Percentiles rank a stretch among this genome's conserved stretches.
Conservation (phyloP, 2,888 invertebrate species). For the Acleris emargana region DNA sequence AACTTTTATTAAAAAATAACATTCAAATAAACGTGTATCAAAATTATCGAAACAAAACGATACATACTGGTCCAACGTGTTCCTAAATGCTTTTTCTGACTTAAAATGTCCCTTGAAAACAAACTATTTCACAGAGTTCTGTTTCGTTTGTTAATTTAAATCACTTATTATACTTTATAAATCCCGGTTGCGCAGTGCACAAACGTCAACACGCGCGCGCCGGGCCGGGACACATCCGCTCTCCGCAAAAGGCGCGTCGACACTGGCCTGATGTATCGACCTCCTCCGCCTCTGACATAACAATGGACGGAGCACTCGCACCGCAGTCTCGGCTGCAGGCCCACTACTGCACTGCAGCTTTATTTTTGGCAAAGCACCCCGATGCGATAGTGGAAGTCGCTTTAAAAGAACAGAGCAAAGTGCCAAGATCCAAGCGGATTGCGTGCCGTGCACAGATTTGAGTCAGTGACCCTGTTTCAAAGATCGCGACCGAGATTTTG, state of each 20-base stretch:
- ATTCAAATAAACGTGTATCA: slow-evolving; percentile 1
- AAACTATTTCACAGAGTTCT: slow-evolving; percentile 54
- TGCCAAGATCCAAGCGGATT: slow-evolving; percentile 42
- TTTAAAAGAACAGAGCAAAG: slow-evolving; percentile 38
- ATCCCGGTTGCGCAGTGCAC: slow-evolving; percentile 24
- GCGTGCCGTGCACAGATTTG: slow-evolving; percentile 49
- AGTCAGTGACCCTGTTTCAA: slow-evolving; percentile 56
- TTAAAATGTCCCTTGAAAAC: slow-evolving; percentile 19
- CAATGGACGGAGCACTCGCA: slow-evolving; percentile 67
- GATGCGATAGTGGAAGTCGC: slow-evolving; percentile 50
- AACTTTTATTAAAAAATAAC: no score
- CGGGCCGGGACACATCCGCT: slow-evolving; percentile 52
- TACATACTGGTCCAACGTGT: slow-evolving; percentile 28
- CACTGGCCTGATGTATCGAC: slow-evolving; percentile 66
- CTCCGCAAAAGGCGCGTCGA: slow-evolving; percentile 65
- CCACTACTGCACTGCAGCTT: slow-evolving; percentile 80
- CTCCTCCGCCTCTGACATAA: slow-evolving; percentile 57
- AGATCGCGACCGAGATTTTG: slow-evolving; percentile 38
- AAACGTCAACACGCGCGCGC: slow-evolving; percentile 33
- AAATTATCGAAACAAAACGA: slow-evolving; percentile 15
- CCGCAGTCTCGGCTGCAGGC: slow-evolving; percentile 78
- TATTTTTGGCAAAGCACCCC: slow-evolving; percentile 79
- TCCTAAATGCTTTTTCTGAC: slow-evolving; percentile 17
- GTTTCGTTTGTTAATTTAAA: slow-evolving; percentile 40
- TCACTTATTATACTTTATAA: slow-evolving; percentile 3